Conservation (phyloP, 2,113 vertebrate species). For the Myrmecophaga tridactyla region DNA sequence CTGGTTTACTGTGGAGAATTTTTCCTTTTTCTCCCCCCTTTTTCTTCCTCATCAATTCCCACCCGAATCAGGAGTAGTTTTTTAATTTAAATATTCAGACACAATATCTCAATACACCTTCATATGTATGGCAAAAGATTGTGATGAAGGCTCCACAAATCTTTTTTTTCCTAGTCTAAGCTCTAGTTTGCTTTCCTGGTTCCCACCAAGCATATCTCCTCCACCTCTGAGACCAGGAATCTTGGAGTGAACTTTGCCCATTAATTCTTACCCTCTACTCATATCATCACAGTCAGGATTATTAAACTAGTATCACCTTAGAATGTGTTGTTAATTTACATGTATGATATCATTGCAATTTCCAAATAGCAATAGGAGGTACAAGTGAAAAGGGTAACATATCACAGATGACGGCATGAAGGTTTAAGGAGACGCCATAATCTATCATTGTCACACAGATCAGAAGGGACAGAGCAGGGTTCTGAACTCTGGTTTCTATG, state of each 20-base stretch:
- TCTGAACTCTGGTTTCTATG: background rate
- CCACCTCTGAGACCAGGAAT: background rate
- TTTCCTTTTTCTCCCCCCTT: background rate
- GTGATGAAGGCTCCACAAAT: background rate
- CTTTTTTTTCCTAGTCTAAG: background rate
- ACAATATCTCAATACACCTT: background rate
- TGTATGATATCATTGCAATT: background rate
- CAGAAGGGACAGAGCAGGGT: background rate
- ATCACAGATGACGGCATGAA: background rate
- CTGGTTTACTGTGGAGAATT: background rate
- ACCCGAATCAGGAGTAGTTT: background rate
- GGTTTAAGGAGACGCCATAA: background rate
- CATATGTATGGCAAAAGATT: background rate
- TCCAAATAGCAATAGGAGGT: background rate
- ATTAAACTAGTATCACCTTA: conserved; percentile 3
- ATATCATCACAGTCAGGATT: background rate
- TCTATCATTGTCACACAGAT: background rate
- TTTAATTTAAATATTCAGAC: background rate
- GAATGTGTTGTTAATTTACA: background rate
- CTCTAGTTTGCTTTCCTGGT: background rate
- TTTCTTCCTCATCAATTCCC: background rate
- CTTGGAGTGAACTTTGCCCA: background rate
- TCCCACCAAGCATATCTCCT: background rate
- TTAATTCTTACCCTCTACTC: background rate
- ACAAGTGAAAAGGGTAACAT: background rate